Base-by-base conservation (phyloP, 2,113 vertebrate genomes). In the Sinosuthora webbiana region DNA sequence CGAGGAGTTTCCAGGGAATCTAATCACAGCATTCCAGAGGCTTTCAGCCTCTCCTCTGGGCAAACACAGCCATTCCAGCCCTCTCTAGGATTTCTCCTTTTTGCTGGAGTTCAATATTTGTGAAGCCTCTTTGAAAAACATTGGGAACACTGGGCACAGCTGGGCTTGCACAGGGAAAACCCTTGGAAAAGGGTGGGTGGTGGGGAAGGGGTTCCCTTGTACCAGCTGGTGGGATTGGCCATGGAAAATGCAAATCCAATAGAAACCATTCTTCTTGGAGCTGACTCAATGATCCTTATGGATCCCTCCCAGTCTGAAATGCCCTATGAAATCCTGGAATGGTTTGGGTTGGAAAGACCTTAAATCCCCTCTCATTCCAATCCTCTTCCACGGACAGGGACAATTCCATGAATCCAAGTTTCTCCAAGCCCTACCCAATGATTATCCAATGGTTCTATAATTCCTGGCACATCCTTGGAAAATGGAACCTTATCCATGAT, bases 11-110 rank as follows among this genome's bases (percentile, higher is more conserved):
- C 83, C 56, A 39, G 7, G 39, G 76, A 95, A 97, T 74, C 80
- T 68, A 87, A 75, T 84, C 89, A 55, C 90, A 93, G 79, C 55
- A 97, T 97, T 95, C 91, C 95, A 81, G 55, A 68, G 86, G 30
- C 91, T 94, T 93, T 95, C 88, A 83, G 75, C 79, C 86, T 95
- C 85, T 92, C 68, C 68, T 87, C 89, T 93, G 3, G 2, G 68
- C 92, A 95, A 94, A 97, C 76, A 93, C 3, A 4, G 44, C 79
- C 83, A 80, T 55, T 57, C 71, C 70, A 52, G 49, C 45, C 64
- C 70, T 33, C 79, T 86, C n/a, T 52, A 39, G 39, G 63, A 55
- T 59, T 78, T 45, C 76, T 90, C 31, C 80, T 59, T 77, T 57
- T 50, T 7, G 39, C 75, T 42, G 59, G 55, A 79, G 63, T 83